Evolutionary conservation across 2,888 invertebrate species (phyloP), one percentile per base, ranked within the genome.

Genomic region (Coelopa pilipes): DNA sequence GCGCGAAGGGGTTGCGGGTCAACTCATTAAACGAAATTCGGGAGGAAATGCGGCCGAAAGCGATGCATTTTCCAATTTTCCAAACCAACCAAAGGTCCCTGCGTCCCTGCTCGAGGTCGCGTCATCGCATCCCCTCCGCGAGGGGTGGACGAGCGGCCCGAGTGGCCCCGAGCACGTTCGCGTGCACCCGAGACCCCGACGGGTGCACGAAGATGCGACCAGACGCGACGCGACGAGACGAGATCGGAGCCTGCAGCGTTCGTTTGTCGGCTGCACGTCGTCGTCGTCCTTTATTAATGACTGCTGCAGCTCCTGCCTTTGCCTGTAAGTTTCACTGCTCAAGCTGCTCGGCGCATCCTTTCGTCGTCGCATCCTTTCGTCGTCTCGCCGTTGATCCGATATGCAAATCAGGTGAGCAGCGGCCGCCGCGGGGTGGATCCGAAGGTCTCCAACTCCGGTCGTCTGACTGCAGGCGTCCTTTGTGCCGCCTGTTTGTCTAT

Each of bases 1-100:
- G 7, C 4, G 7, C 34, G 34, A 34, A 34, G 7, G 13, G 45
- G 17, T 19, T 47, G 21, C 12, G 79, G 78, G 78, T 79, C 76
- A 76, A 65, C 60, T 34, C 60, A 70, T 62, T 53, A 62, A 24
- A 62, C 24, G 24, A 53, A 72, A 72, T 45, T 67, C 55, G 21
- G 62, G 24, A 9, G 47, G 21, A 72, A 72, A 72, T 65, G 65
- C 55, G 10, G 34, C 24, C 21, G 65, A 72, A 72, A 79, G 76
- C 70, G 60, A 46, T 71, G 75, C 21, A 71, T 63, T 55, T 57
- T 71, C 10, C 59, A 24, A 21, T 34, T 62, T 62, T 62, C 34
- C 62, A 62, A 13, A n/a, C n/a, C n/a, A n/a, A n/a, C n/a, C n/a
- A n/a, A n/a, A n/a, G n/a, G n/a, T n/a, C n/a, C n/a, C n/a, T n/a